Base-by-base conservation (phyloP, 2,797 vertebrate species). In the Acestrorhynchus altus region DNA sequence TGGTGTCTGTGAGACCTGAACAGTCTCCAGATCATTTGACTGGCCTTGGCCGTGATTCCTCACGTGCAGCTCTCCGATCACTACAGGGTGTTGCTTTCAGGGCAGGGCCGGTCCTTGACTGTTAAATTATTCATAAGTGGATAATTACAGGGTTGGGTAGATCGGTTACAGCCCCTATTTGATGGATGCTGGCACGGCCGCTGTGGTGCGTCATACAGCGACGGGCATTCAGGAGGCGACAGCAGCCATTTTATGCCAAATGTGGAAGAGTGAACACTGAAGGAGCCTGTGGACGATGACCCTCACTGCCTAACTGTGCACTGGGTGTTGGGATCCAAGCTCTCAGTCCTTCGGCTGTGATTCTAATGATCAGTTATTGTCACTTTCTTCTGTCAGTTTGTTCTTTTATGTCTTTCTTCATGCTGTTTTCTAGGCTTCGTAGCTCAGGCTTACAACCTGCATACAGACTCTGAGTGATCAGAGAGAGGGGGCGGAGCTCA, bases 51-150 rank as follows among this genome's bases (percentile, higher is more conserved):
- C 4, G 39, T 65, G 39, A 65, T 26, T 22, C 63, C 63, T 12
- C 63, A 46, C 16, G 40, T 24, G 52, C 11, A 63, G 75, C 54
- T 46, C 69, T 71, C 63, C n/a, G 40, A 31, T 69, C 47, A 79
- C 78, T 81, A 63, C 59, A 28, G 35, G 69, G 71, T 60, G 63
- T 78, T 72, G 76, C 47, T 78, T 82, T 74, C 72, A 80, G 60
- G 64, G 57, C 42, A 68, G 42, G 52, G 31, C 59, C 31, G 26
- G 60, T 61, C 71, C 52, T 83, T 83, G 61, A 65, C 74, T 57
- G 28, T 65, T 79, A 59, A 78, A 72, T 80, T 79, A 84, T 84
- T 83, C 82, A 77, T 74, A 61, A 66, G 67, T 64, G 65, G 51
- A 73, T 84, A 79, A 86, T 81, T 77, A 77, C 75, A 67, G 64